These are phyloP conservation scores for Mystacornis crossleyi DNA, from an alignment of 2,113 vertebrate species.

Conservation along the genomic window DNA sequence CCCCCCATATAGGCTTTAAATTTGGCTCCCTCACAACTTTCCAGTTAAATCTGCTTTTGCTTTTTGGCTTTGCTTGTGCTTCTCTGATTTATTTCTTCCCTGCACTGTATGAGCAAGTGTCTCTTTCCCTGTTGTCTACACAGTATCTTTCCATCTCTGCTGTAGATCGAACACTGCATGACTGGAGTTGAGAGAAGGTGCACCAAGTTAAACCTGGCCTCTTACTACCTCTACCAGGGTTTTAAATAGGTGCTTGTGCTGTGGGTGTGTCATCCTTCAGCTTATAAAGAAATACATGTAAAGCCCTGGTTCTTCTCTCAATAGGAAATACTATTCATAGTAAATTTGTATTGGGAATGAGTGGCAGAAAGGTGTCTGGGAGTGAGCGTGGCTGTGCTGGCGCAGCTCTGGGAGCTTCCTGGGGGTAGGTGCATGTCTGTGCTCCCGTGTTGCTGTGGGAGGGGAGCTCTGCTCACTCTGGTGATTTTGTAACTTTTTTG, in stretches of 20 bases:
- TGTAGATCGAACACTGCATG: fast-evolving
- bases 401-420: neutral
- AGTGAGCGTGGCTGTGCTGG: neutral
- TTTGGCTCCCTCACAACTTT: neutral
- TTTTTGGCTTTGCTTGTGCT: neutral
- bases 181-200: neutral
- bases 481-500: neutral
- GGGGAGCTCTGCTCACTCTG: neutral
- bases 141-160: fast-evolving
- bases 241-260: neutral
- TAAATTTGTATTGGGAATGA: fast-evolving
- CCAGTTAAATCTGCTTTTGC: neutral
- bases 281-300: neutral
- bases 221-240: neutral
- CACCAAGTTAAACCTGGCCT: neutral
- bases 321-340: neutral
- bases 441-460: fast-evolving
- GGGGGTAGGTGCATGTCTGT: neutral
- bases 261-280: neutral
- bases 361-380: neutral
- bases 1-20: neutral
- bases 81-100: neutral
- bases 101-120: neutral
- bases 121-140: neutral
- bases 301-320: neutral